Conservation (phyloP, 2,888 invertebrate genomes). For the Drepanosiphum platanoidis region DNA sequence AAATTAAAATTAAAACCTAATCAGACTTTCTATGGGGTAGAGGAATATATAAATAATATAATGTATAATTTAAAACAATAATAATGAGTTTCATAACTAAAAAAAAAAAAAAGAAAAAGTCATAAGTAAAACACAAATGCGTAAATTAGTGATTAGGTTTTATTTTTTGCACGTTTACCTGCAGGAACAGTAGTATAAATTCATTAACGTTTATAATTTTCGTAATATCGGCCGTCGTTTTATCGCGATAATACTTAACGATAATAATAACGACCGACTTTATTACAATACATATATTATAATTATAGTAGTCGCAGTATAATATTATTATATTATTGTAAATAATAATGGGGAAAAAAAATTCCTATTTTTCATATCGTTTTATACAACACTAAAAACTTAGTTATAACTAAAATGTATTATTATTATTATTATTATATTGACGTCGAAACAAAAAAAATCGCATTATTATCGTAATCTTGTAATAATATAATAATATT, state of each 20-base stretch:
- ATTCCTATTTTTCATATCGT: neutral
- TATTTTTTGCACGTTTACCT: slow-evolving; percentile 32
- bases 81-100: slow-evolving; percentile 21
- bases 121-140: slow-evolving; percentile 37
- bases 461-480: neutral
- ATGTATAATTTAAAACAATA: slow-evolving; percentile 24
- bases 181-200: slow-evolving; percentile 35
- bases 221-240: neutral
- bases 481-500: neutral
- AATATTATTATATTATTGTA: neutral
- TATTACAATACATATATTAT: neutral
- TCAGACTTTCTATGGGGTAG: slow-evolving; percentile 61
- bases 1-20: slow-evolving; percentile 57
- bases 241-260: no score
- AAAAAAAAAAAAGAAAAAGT: slow-evolving; percentile 40
- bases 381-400: no score
- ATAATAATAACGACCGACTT: neutral
- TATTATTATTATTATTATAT: slow-evolving; percentile 6
- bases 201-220: slow-evolving; percentile 9
- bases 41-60: slow-evolving; percentile 40
- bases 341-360: no score
- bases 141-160: slow-evolving; percentile 10
- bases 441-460: neutral
- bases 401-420: no score
- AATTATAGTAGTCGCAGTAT: no score